phyloP scores from a whole-genome alignment of 1,140 invertebrate species.

The Popillia japonica region DNA sequence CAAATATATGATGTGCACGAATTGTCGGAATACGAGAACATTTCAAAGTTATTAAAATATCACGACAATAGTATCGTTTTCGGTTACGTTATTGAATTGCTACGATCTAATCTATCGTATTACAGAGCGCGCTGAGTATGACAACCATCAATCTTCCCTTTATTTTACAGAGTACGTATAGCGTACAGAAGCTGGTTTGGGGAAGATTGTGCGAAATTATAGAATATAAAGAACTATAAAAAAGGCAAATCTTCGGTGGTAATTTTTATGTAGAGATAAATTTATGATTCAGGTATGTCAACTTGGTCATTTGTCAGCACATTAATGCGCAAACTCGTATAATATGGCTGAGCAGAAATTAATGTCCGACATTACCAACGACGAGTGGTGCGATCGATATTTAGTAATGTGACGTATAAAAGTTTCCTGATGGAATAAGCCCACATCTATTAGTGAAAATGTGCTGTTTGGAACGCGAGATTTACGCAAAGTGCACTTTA shows the following conservation, averaged over 20 bases:
- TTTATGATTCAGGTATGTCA: conserved; percentile 22
- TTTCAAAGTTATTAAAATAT: too few species aligned
- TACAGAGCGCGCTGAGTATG: not conserved
- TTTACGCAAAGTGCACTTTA: conserved; percentile 52
- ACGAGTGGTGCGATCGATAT: conserved; percentile 59
- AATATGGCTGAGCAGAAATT: conserved; percentile 59
- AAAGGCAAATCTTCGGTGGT: not conserved
- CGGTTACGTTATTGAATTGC: too few species aligned
- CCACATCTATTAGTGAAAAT: conserved; percentile 54
- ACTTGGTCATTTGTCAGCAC: conserved; percentile 22
- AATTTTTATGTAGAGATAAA: conserved; percentile 2
- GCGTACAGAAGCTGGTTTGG: not conserved
- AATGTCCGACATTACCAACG: conserved; percentile 58
- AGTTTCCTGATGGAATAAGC: conserved; percentile 52
- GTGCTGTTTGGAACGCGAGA: conserved; percentile 50
- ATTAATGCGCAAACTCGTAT: conserved; percentile 56
- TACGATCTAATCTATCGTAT: not conserved
- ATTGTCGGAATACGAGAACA: too few species aligned
- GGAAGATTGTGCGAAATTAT: not conserved
- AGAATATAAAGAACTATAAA: conserved; percentile 17
- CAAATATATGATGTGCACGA: too few species aligned
- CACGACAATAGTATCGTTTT: too few species aligned
- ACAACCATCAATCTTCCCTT: not conserved
- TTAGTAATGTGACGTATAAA: conserved; percentile 59
- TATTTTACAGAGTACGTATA: not conserved